Evolutionary conservation across 2,888 invertebrate species (phyloP), one percentile per base, ranked within the genome.

Genomic region (Plebejus melissa): DNA sequence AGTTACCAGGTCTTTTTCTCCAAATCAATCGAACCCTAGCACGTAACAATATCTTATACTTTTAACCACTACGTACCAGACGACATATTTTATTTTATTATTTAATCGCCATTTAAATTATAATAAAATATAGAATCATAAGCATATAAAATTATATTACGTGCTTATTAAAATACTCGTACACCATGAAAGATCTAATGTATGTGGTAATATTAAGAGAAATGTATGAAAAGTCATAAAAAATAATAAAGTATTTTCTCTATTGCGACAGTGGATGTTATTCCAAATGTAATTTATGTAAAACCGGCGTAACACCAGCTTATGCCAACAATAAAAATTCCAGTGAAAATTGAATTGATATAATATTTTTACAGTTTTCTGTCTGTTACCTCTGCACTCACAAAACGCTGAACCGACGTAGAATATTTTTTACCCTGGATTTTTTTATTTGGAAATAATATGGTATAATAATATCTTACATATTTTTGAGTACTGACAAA

Each of bases 231-330:
- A 60, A 28, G 60, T 9, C 22, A 60, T 60, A 28, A 22, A 60
- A 60, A 22, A 9, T 46, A 28, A 28, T 60, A 60, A 22, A 22
- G 60, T 4, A 60, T 60, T 60, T 60, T 60, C 13, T 36, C 38
- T 69, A 38, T 38, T 38, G 38, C 32, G 32, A n/a, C 69, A 69
- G n/a, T 65, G 11, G 16, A 2, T 5, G 13, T 38, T 36, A 69
- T 41, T 70, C 9, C 70, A 16, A n/a, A 41, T 38, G 22, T 22
- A 70, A 41, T 70, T 41, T 41, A 70, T 70, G 41, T 70, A n/a
- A 70, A 41, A 41, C 70, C 70, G n/a, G 3, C n/a, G 16, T n/a
- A 28, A 11, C 4, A 65, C 4, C 32, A 28, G 41, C 41, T 41
- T 41, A 41, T 41, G 16, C 22, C 9, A 9, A n/a, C 22, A 41